Percentiles rank a stretch among this genome's conserved stretches.
Evolutionary conservation across 2,797 vertebrate genomes (phyloP).

Genomic region (Poecile montanus): DNA sequence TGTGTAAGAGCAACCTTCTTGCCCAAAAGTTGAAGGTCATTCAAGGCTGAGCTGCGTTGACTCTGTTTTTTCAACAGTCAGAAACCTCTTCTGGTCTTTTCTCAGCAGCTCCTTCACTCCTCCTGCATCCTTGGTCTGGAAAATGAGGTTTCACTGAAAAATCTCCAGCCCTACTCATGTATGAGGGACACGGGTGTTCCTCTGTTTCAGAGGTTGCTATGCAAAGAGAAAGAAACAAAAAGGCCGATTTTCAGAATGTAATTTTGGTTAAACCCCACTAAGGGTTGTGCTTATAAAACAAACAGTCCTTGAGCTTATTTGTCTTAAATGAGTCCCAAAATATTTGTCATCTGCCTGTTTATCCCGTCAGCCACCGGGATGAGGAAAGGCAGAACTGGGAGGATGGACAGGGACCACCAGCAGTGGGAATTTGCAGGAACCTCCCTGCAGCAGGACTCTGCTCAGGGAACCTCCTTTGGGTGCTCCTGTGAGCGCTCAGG

Average conservation of each 20-base stretch:
- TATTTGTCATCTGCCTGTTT: not conserved
- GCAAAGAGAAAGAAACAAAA: not conserved
- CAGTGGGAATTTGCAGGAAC: not conserved
- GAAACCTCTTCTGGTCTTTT: not conserved
- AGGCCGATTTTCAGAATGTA: not conserved
- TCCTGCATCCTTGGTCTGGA: not conserved
- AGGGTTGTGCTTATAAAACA: not conserved
- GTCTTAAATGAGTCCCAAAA: not conserved
- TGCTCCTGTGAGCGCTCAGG: not conserved
- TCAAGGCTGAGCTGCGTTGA: not conserved
- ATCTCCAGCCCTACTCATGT: rapidly evolving
- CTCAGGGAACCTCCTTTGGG: not conserved
- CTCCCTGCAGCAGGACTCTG: not conserved
- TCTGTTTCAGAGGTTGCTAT: not conserved
- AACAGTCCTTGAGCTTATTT: not conserved
- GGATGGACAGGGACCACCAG: not conserved
- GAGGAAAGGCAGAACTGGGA: not conserved
- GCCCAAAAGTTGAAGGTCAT: not conserved
- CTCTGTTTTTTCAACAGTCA: not conserved
- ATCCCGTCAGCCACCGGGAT: not conserved
- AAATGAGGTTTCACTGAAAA: not conserved
- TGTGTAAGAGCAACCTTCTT: not conserved
- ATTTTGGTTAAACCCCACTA: not conserved
- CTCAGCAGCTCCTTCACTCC: not conserved
- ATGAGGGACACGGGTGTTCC: not conserved